Evolutionary conservation across 2,888 invertebrate species (phyloP).

Genomic region (Caenorhabditis japonica): DNA sequence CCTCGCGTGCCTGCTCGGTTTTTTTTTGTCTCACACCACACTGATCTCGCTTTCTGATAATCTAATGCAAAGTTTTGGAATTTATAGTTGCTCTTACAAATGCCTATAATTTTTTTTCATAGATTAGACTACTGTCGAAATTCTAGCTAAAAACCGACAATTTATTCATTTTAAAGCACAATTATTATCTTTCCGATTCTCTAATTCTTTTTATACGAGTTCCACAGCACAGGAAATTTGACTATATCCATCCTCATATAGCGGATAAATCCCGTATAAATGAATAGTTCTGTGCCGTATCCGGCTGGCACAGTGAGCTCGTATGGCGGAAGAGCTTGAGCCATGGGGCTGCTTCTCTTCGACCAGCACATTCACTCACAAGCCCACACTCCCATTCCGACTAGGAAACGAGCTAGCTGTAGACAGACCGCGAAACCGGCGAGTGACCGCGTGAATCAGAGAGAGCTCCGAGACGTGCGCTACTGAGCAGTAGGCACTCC

Average conservation of each 20-base stretch:
- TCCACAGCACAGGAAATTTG: background rate
- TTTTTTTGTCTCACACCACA: conserved; percentile 12
- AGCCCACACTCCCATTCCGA: conserved; percentile 32
- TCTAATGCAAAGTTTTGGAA: too few species aligned
- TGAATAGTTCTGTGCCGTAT: conserved; percentile 43
- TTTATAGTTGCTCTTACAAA: too few species aligned
- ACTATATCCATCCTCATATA: conserved; percentile 7
- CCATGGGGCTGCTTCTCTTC: conserved; percentile 43
- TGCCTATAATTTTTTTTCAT: too few species aligned
- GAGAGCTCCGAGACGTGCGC: conserved; percentile 28
- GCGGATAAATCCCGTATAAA: conserved; percentile 15
- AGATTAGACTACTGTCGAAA: too few species aligned
- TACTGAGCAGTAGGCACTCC: conserved; percentile 36
- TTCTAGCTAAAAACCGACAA: too few species aligned
- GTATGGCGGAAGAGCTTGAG: conserved; percentile 31
- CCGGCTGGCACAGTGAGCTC: conserved; percentile 40
- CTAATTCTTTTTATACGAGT: too few species aligned
- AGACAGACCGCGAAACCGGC: conserved; percentile 39
- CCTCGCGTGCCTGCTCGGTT: conserved; percentile 18
- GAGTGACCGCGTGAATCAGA: conserved; percentile 48
- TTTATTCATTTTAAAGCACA: too few species aligned
- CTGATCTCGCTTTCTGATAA: too few species aligned
- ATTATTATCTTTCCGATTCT: too few species aligned
- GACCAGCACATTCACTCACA: conserved; percentile 47
- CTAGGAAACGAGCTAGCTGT: conserved; percentile 53